phyloP scores from a whole-genome alignment of 35 echinoderm and acorn worm genomes.

The Nesometra sesokonis region DNA sequence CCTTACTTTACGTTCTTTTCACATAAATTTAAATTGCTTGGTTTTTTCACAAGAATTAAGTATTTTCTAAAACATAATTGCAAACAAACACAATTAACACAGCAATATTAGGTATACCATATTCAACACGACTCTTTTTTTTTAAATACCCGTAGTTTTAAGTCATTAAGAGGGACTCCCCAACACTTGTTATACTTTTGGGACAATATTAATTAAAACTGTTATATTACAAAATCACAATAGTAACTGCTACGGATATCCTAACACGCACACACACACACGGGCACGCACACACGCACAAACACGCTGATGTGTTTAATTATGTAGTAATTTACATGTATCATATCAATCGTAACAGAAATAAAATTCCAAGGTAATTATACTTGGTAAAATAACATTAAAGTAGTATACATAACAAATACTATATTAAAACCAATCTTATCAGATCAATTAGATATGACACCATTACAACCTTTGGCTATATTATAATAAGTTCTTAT shows the following conservation, averaged over 20 bases:
- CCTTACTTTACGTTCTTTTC: not conserved
- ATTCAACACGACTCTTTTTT: not conserved
- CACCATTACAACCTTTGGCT: not conserved
- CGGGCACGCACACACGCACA: not conserved
- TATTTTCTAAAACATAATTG: not conserved
- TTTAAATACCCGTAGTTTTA: conserved; percentile 1
- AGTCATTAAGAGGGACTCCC: not conserved
- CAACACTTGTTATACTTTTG: not conserved
- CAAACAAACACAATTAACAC: not conserved
- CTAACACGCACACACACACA: not conserved
- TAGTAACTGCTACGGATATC: not conserved
- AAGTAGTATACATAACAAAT: not conserved
- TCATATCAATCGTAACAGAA: not conserved
- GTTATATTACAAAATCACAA: conserved; percentile 1
- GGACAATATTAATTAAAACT: conserved; percentile 1
- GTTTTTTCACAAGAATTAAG: not conserved
- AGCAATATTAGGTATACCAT: not conserved
- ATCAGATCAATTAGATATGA: not conserved
- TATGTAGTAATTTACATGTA: not conserved
- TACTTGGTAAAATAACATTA: not conserved
- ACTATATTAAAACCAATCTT: not conserved
- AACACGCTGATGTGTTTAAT: not conserved
- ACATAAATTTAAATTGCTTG: not conserved
- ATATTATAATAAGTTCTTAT: not conserved
- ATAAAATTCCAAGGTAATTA: not conserved